These are phyloP conservation scores for Poliocrania exsul DNA, from an alignment of 2,797 vertebrate genomes.

Conservation along the genomic window DNA sequence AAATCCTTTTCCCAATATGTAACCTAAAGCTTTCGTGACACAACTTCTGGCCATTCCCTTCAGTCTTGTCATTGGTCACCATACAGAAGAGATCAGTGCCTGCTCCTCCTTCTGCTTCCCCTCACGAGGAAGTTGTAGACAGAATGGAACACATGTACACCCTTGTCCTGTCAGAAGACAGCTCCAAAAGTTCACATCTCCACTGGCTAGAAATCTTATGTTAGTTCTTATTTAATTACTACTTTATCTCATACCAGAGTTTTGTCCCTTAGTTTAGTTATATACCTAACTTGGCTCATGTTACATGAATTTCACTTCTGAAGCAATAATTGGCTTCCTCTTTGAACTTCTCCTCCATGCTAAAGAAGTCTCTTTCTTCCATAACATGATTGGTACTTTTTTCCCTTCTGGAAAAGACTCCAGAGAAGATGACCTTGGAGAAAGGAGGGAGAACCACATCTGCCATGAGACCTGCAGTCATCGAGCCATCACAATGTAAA, in stretches of 20 bases:
- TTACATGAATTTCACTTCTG: not conserved
- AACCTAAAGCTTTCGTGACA: not conserved
- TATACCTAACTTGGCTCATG: not conserved
- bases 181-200: not conserved
- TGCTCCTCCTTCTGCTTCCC: not conserved
- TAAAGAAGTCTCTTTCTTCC: not conserved
- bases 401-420: not conserved
- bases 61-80: not conserved
- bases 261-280: not conserved
- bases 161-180: not conserved
- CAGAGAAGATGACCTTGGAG: not conserved
- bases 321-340: not conserved
- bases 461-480: not conserved
- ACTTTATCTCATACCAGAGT: not conserved
- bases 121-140: not conserved
- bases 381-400: not conserved
- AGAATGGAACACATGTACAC: fast-evolving
- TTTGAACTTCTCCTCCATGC: not conserved
- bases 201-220: not conserved
- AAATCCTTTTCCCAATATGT: not conserved
- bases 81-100: not conserved
- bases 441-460: not conserved
- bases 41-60: not conserved
- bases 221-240: not conserved
- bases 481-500: not conserved